phyloP scores from a whole-genome alignment of 1,140 invertebrate species.

The Polypedilum pembai region DNA sequence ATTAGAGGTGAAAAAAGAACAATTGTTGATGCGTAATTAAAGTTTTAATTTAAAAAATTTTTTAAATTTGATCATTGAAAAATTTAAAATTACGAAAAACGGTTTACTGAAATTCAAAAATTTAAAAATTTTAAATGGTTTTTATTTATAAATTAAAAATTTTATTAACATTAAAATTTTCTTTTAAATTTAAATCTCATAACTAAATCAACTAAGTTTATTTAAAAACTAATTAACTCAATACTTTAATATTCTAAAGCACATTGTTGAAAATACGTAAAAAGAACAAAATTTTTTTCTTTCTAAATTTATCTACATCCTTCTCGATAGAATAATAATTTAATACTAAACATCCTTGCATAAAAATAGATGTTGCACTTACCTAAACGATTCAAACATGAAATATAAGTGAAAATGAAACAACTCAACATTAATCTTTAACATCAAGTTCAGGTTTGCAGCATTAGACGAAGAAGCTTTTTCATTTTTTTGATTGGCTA shows the following conservation, averaged over 20 bases:
- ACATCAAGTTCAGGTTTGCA: background rate
- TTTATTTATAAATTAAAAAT: no score
- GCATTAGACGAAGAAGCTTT: slow-evolving; percentile 16
- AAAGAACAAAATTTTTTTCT: background rate
- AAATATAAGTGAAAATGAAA: background rate
- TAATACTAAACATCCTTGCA: background rate
- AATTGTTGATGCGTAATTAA: no score
- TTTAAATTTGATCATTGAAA: no score
- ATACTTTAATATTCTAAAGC: background rate
- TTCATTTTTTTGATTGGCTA: slow-evolving; percentile 26
- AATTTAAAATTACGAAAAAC: no score
- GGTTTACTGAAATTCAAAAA: no score
- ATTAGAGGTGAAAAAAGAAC: no score
- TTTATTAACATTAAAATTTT: no score
- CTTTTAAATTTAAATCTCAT: no score
- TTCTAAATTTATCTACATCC: background rate
- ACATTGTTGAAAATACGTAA: background rate
- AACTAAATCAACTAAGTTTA: no score
- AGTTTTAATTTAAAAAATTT: no score
- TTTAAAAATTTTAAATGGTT: no score
- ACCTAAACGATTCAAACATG: background rate
- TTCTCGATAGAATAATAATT: background rate
- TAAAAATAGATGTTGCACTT: background rate
- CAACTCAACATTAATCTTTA: slow-evolving; percentile 1
- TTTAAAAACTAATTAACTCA: no score